These are phyloP conservation scores for Podotricha telesiphe DNA, from an alignment of 2,888 invertebrate genomes.

Conservation along the genomic window DNA sequence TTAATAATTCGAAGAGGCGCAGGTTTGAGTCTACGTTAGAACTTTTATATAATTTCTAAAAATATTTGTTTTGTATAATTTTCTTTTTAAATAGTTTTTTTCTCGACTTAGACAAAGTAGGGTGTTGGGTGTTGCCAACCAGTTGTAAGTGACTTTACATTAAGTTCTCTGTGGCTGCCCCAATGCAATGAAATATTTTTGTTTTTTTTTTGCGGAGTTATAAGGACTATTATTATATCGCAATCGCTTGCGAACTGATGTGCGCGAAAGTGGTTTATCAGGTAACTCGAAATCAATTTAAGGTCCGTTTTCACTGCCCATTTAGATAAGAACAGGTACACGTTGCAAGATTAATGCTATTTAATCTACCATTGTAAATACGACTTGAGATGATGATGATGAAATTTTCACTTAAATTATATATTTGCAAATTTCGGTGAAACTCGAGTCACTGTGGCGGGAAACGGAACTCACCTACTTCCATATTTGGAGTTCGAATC, in stretches of 20 bases:
- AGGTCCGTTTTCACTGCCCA: slow-evolving; percentile 34
- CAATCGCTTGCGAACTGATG: slow-evolving; percentile 28
- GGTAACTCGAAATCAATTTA: slow-evolving; percentile 11
- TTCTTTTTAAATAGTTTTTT: no score
- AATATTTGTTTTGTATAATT: no score
- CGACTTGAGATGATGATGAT: slow-evolving; percentile 5
- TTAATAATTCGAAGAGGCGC: no score
- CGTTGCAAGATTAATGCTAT: slow-evolving; percentile 30
- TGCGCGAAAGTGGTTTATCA: slow-evolving; percentile 39
- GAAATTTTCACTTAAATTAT: slow-evolving; percentile 15
- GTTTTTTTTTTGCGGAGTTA: background rate
- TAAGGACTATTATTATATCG: slow-evolving; percentile 15
- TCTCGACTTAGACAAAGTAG: no score
- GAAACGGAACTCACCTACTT: background rate
- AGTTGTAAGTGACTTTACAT: no score
- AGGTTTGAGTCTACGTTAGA: no score
- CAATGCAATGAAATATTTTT: no score
- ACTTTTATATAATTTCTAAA: no score
- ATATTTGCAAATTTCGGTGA: background rate
- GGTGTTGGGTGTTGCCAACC: no score
- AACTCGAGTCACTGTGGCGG: background rate
- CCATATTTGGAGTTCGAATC: background rate
- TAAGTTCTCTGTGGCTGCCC: no score
- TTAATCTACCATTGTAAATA: slow-evolving; percentile 33
- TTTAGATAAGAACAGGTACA: slow-evolving; percentile 34